Conservation (phyloP, 2,888 invertebrate genomes). For the Lamellibrachia columna region DNA sequence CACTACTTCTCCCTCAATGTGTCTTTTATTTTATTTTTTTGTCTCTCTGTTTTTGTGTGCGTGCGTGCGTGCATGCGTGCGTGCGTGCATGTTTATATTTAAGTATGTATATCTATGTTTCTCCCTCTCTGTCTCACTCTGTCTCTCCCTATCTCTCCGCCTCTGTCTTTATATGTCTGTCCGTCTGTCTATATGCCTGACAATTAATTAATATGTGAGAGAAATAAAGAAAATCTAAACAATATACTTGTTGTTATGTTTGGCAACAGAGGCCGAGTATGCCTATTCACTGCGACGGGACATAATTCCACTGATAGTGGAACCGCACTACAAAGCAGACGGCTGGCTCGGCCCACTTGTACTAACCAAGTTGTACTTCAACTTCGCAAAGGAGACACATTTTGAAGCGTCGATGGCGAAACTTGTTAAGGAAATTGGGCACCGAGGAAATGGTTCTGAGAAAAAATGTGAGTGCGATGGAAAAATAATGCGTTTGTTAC, state of each 20-base stretch:
- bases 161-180: too few relatives aligned
- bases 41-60: too few relatives aligned
- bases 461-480: neutral
- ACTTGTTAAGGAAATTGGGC: constrained; percentile 50
- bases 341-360: constrained; percentile 40
- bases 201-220: too few relatives aligned
- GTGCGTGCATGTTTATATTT: too few relatives aligned
- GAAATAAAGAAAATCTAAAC: too few relatives aligned
- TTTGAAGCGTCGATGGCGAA: constrained; percentile 46
- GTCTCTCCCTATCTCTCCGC: too few relatives aligned
- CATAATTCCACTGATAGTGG: constrained; percentile 35
- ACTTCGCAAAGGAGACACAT: constrained; percentile 45
- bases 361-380: constrained; percentile 36
- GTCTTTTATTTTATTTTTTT: too few relatives aligned
- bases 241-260: neutral
- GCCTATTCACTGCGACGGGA: constrained; percentile 29
- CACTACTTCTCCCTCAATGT: too few relatives aligned
- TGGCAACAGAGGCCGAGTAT: constrained; percentile 37
- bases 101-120: neutral
- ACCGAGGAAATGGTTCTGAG: constrained; percentile 40
- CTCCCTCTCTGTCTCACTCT: too few relatives aligned
- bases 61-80: neutral
- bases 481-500: too few relatives aligned
- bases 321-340: constrained; percentile 34
- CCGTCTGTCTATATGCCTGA: too few relatives aligned